Percentiles rank a stretch among this genome's conserved stretches.
Conservation (phyloP, 2,797 vertebrate species). For the Knipowitschia caucasica region DNA sequence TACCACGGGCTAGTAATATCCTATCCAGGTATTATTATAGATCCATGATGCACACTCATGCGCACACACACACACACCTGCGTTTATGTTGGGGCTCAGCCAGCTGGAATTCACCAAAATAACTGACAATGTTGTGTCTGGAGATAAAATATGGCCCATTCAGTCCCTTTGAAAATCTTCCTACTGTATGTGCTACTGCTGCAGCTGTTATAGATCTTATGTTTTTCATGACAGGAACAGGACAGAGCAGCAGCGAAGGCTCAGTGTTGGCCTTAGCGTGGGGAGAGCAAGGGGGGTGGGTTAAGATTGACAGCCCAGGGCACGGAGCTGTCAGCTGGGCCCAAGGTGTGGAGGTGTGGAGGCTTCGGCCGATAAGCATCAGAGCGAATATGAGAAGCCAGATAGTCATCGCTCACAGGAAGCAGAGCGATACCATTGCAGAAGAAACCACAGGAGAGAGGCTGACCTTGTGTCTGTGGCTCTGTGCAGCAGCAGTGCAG, state of each 20-base stretch:
- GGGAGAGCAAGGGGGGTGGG: constrained; percentile 30
- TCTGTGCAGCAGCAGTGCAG: constrained; percentile 36
- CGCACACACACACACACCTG: no score
- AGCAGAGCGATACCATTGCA: constrained; percentile 66
- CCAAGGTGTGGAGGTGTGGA: constrained; percentile 59
- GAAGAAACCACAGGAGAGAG: constrained; percentile 67
- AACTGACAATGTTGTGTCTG: no score
- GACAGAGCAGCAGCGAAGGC: constrained; percentile 35
- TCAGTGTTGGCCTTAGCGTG: constrained; percentile 43
- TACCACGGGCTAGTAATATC: no score
- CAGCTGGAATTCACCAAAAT: no score
- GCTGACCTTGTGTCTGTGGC: constrained; percentile 65
- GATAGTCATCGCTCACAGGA: constrained; percentile 70
- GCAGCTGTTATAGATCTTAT: constrained; percentile 50
- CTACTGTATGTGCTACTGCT: no score
- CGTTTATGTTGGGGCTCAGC: no score
- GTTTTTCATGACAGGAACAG: constrained; percentile 64
- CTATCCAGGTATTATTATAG: no score
- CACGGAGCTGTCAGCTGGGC: constrained; percentile 41
- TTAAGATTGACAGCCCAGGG: constrained; percentile 61
- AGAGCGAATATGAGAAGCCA: constrained; percentile 66
- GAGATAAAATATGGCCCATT: no score
- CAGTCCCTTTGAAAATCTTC: no score
- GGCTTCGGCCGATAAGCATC: constrained; percentile 72
- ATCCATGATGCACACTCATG: no score